Evolutionary conservation across 1,140 invertebrate genomes (phyloP).

Genomic region (Littorina saxatilis): DNA sequence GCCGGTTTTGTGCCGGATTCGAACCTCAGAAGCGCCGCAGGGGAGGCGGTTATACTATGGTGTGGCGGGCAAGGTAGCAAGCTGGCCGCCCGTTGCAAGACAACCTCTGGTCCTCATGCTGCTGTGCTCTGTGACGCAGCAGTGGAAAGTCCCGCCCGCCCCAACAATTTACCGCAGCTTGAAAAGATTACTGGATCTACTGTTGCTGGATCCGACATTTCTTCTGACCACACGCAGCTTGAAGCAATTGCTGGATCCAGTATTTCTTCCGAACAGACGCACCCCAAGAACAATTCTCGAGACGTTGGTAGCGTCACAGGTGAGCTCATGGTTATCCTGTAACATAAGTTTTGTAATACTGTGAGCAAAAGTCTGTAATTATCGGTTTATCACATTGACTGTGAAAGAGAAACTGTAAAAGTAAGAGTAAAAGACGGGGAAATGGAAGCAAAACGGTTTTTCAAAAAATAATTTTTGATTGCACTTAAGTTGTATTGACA

Average conservation of each 20-base stretch:
- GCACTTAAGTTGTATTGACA: too few species aligned
- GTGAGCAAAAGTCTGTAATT: too few species aligned
- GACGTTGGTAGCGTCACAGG: constrained; percentile 28
- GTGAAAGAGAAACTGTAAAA: too few species aligned
- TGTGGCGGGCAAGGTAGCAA: constrained; percentile 20
- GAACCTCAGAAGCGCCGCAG: neutral
- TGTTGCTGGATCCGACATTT: neutral
- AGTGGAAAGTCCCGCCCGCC: constrained; percentile 18
- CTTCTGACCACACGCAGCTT: neutral
- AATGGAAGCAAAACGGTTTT: too few species aligned
- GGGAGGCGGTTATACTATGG: neutral
- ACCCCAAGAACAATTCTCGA: neutral
- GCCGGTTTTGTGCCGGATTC: too few species aligned
- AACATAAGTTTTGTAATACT: too few species aligned
- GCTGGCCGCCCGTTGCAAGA: neutral
- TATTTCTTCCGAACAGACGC: neutral
- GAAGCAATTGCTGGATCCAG: too few species aligned
- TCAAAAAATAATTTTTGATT: too few species aligned
- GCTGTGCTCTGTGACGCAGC: neutral
- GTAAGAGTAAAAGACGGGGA: too few species aligned
- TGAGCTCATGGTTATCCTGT: neutral
- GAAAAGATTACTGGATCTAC: too few species aligned
- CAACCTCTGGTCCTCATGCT: neutral
- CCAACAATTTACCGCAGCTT: neutral
- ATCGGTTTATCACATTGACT: too few species aligned